A percentile compares a stretch with the other conserved stretches of the same genome.
Evolutionary conservation across 2,888 invertebrate species (phyloP).

Genomic region (Gonocerus acuteangulatus): DNA sequence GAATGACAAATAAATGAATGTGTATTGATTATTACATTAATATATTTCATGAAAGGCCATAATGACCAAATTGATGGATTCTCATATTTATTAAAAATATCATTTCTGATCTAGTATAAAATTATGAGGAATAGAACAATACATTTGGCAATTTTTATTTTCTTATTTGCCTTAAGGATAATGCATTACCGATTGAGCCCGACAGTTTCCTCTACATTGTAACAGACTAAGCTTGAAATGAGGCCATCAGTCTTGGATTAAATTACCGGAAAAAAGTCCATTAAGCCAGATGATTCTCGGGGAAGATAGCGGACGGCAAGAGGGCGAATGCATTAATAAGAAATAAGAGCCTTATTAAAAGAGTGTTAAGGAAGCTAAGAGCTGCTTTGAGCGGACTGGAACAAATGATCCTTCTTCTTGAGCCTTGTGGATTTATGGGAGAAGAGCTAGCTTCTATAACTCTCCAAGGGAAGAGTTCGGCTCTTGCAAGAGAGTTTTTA

Average conservation of each 20-base stretch:
- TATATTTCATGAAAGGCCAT: no score
- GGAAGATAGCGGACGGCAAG: background rate
- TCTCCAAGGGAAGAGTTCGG: background rate
- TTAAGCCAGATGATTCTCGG: background rate
- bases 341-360: conserved; percentile 17
- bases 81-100: no score
- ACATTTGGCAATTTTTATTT: no score
- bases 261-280: conserved; percentile 8
- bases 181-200: no score
- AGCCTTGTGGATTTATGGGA: background rate
- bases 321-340: conserved; percentile 10
- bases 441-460: background rate
- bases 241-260: background rate
- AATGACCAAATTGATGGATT: no score
- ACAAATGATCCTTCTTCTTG: conserved; percentile 3
- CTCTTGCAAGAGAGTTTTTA: no score
- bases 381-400: background rate
- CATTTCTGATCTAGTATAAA: no score
- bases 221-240: background rate
- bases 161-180: no score
- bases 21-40: no score
- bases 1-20: no score
- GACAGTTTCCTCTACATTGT: no score
- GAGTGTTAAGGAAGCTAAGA: conserved; percentile 5
- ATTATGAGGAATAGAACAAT: no score